Evolutionary conservation across 2,113 vertebrate species (phyloP).

Genomic region (Ranitomeya imitator): DNA sequence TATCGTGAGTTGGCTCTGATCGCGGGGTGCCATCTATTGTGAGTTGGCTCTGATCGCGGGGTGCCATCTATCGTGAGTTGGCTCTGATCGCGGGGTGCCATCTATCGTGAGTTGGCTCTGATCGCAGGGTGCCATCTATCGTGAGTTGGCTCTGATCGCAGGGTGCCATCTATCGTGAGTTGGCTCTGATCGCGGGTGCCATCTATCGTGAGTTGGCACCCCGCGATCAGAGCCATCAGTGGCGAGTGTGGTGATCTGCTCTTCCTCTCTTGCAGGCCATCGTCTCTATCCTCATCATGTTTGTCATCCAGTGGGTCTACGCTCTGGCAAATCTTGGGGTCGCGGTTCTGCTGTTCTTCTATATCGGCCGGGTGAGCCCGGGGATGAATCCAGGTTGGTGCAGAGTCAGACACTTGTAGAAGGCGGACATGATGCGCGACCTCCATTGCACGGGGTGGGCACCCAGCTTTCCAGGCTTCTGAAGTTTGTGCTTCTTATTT

Average conservation of each 20-base stretch:
- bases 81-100: too few species aligned
- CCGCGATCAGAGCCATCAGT: too few species aligned
- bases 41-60: too few species aligned
- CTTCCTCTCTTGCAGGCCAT: constrained; percentile 71
- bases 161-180: too few species aligned
- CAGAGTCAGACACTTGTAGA: not conserved
- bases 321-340: constrained; percentile 82
- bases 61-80: too few species aligned
- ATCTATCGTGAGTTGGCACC: too few species aligned
- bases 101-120: too few species aligned
- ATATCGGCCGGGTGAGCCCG: constrained; percentile 89
- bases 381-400: constrained; percentile 86
- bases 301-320: constrained; percentile 96
- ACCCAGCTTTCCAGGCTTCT: not conserved
- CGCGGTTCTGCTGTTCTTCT: constrained; percentile 85
- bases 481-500: not conserved
- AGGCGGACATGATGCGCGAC: not conserved
- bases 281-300: constrained; percentile 86
- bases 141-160: too few species aligned
- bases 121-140: too few species aligned
- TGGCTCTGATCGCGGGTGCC: too few species aligned
- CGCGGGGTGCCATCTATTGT: too few species aligned
- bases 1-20: too few species aligned
- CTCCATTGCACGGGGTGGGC: not conserved
- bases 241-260: not conserved